Base-by-base conservation (phyloP, 2,888 invertebrate genomes). In the Seira musarum region DNA sequence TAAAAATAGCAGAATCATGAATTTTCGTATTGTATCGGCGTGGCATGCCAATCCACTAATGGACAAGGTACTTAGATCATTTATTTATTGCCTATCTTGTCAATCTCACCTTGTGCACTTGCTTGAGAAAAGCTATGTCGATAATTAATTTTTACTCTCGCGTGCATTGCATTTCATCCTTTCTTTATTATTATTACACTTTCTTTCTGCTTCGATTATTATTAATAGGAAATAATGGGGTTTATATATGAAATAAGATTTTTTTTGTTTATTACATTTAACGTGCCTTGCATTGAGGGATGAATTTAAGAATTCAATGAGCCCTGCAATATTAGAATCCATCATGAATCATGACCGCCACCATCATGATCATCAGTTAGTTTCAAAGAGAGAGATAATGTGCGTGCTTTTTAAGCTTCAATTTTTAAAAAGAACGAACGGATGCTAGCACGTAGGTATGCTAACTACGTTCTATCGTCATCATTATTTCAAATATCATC, bases 61-160 rank as follows among this genome's bases (percentile, higher is more conserved):
- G 60, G 60, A 60, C 60, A 21, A 60, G n/a, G n/a, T 60, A 21
- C 60, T 60, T 60, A n/a, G 21, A 73, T 35, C 65, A 73, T 61
- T 49, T 46, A 30, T 67, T 67, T 74, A 67, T 67, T 75, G 40
- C 53, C 21, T 75, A 73, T 73, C 73, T 64, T 64, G 69, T 80
- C 80, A 70, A 75, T 70, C 69, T 80, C 74, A 74, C 66, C 71
- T 72, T 60, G 68, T 74, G 74, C 74, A 68, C 75, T 75, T 75
- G 75, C 75, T 66, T 75, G 67, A 68, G 74, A 74, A 68, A 73
- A 73, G 64, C 73, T 40, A 75, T 75, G 75, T 75, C 61, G 75
- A 75, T 75, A 75, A 75, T 75, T 75, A 75, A 75, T 75, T 75
- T 75, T 74, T 74, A 15, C 35, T 73, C 40, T 71, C 60, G 60